These are phyloP conservation scores for Nephila pilipes DNA, from an alignment of 1,140 invertebrate genomes.

Conservation along the genomic window DNA sequence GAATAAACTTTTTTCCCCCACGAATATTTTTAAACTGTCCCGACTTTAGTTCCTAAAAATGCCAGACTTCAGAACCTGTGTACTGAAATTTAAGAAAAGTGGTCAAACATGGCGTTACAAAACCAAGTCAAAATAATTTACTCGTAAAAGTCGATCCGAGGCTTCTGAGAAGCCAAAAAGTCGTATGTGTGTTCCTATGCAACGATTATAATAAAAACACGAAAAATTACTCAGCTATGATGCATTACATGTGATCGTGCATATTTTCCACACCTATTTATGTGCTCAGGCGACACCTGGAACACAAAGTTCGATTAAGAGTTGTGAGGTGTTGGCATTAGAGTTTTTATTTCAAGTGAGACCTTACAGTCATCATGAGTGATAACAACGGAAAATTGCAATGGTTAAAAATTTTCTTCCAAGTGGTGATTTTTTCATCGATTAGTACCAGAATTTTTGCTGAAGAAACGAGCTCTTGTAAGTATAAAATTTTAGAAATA, in stretches of 20 bases:
- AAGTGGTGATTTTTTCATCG: not conserved
- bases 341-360: not conserved
- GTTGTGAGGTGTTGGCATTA: not conserved
- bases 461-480: not conserved
- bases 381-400: not conserved
- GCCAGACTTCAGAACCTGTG: too few relatives aligned
- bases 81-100: not conserved
- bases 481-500: too few relatives aligned
- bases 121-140: not conserved
- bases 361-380: not conserved
- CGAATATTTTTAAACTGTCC: too few relatives aligned
- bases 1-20: too few relatives aligned
- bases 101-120: not conserved
- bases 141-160: not conserved
- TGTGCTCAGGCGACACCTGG: slow-evolving; percentile 26
- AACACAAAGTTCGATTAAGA: not conserved
- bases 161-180: not conserved
- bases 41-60: too few relatives aligned
- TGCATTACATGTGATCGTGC: slow-evolving; percentile 33
- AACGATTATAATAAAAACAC: slow-evolving; percentile 25
- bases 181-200: not conserved
- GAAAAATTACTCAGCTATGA: slow-evolving; percentile 14
- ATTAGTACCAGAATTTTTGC: not conserved
- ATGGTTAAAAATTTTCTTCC: not conserved
- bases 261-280: slow-evolving; percentile 54